A percentile compares a stretch with the other conserved stretches of the same genome.
phyloP scores from a whole-genome alignment of 2,113 vertebrate species.

The Microtus montanus region DNA sequence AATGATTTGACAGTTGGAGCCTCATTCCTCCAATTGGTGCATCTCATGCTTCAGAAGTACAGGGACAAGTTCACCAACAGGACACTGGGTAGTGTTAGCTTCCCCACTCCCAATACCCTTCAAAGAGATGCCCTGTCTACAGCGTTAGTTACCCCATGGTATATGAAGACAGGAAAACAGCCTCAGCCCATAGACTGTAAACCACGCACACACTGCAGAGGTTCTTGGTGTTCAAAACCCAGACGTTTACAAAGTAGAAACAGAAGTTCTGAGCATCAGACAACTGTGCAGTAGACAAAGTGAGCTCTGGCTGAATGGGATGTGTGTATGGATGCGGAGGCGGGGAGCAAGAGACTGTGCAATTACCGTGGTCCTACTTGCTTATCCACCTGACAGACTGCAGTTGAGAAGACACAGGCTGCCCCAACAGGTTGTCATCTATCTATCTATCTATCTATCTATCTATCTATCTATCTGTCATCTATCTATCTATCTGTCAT shows the following conservation, averaged over 20 bases:
- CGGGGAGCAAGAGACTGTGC: too few relatives aligned
- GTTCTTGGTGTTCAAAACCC: neutral
- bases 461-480: neutral
- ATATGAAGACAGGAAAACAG: neutral
- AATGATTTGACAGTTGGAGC: neutral
- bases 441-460: neutral
- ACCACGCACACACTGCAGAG: neutral
- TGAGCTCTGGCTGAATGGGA: neutral
- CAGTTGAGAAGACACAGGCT: neutral
- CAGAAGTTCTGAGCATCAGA: neutral
- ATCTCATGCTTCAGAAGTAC: neutral
- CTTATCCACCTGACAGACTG: neutral
- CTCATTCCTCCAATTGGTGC: neutral
- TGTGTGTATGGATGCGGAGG: neutral
- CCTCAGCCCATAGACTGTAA: neutral
- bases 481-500: too few relatives aligned
- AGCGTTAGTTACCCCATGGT: neutral
- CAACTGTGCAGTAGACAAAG: neutral
- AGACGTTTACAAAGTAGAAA: neutral
- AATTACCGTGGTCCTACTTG: neutral
- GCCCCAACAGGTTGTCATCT: neutral
- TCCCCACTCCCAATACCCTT: neutral
- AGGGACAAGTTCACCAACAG: neutral
- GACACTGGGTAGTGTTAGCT: too few relatives aligned
- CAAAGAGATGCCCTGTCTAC: neutral